Evolutionary conservation across 2,888 invertebrate genomes (phyloP).

Genomic region (Hedya salicella): DNA sequence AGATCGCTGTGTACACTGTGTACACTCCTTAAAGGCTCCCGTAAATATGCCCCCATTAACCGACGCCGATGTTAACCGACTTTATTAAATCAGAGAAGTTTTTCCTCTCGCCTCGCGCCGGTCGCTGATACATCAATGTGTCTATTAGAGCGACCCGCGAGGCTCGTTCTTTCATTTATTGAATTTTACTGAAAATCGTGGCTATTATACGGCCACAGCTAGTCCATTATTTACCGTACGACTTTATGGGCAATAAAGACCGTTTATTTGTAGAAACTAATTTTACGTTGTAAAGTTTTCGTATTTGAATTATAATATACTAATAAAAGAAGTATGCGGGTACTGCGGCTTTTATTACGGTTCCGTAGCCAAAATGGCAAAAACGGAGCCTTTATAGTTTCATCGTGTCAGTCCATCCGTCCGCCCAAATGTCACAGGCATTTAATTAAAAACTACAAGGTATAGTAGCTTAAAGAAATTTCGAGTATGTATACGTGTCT

Average conservation of each 20-base stretch:
- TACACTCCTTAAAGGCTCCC: conserved; percentile 53
- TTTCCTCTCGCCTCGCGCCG: conserved; percentile 46
- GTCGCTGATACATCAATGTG: conserved; percentile 74
- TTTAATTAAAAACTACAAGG: too few species aligned
- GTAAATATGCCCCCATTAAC: conserved; percentile 68
- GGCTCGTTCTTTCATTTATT: conserved; percentile 77
- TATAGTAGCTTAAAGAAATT: too few species aligned
- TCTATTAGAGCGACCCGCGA: conserved; percentile 65
- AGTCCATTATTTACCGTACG: conserved; percentile 20
- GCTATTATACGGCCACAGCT: conserved; percentile 57
- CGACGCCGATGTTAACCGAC: conserved; percentile 52
- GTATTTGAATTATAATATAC: too few species aligned
- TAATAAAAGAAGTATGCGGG: too few species aligned
- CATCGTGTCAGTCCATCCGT: too few species aligned
- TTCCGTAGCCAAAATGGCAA: too few species aligned
- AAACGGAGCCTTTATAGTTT: too few species aligned
- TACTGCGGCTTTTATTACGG: too few species aligned
- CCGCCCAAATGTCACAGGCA: too few species aligned
- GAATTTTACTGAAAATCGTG: conserved; percentile 64
- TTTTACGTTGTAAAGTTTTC: neutral
- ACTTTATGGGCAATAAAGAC: conserved; percentile 26
- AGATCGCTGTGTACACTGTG: conserved; percentile 1
- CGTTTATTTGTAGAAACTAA: conserved; percentile 24
- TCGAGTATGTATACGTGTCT: too few species aligned
- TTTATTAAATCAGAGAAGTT: conserved; percentile 51